A percentile compares a stretch with the other conserved stretches of the same genome.
Conservation (phyloP, 2,113 vertebrate species). For the Ifrita kowaldi region DNA sequence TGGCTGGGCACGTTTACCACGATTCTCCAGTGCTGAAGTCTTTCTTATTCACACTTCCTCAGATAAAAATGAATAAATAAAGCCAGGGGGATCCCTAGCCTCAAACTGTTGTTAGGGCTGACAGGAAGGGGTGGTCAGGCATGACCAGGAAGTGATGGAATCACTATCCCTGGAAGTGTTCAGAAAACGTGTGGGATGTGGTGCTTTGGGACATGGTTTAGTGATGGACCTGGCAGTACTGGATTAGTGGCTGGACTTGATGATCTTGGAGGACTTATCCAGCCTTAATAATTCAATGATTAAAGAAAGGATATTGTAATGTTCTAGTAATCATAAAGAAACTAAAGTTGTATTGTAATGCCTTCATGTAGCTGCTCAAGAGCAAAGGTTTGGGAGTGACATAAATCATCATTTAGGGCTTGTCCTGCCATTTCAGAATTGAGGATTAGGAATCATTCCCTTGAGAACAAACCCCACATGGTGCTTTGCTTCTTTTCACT, state of each 20-base stretch:
- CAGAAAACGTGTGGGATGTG: fast-evolving
- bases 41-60: neutral
- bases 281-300: neutral
- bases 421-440: neutral
- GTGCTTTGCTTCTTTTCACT: neutral
- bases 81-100: neutral
- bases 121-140: neutral
- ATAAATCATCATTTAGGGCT: neutral
- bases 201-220: neutral
- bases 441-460: neutral
- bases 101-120: neutral
- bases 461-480: neutral
- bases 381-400: neutral
- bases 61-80: neutral
- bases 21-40: neutral
- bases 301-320: neutral
- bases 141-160: neutral
- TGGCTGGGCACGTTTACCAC: neutral
- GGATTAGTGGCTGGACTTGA: neutral
- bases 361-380: neutral
- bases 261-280: neutral
- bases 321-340: neutral
- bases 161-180: neutral
- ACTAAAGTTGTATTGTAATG: neutral
- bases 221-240: neutral